phyloP scores from a whole-genome alignment of 2,797 vertebrate species.

The Pteronotus mesoamericanus region DNA sequence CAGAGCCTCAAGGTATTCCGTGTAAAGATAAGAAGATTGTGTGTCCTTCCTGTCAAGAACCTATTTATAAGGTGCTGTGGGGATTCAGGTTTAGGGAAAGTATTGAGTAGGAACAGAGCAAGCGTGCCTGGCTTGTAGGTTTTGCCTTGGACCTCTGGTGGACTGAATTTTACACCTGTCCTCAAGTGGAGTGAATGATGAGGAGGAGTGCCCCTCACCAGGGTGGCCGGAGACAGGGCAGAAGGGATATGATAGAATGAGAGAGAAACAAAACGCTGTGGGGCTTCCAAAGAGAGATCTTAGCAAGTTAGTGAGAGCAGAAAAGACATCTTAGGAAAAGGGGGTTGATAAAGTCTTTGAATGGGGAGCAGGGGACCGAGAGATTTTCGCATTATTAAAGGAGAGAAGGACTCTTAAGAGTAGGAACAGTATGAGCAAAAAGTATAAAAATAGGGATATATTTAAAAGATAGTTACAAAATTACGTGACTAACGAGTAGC shows the following conservation, averaged over 20 bases:
- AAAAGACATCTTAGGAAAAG: not conserved
- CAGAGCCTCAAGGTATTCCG: not conserved
- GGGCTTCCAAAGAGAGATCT: not conserved
- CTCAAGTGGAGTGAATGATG: not conserved
- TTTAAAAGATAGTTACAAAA: slow-evolving; percentile 18
- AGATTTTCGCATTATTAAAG: not conserved
- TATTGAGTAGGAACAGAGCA: not conserved
- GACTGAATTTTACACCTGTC: not conserved
- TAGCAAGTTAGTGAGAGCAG: not conserved
- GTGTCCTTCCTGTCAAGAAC: not conserved
- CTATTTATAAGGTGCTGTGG: not conserved
- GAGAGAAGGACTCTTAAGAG: not conserved
- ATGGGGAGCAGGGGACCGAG: not conserved
- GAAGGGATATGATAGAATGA: slow-evolving; percentile 1
- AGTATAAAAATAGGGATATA: not conserved
- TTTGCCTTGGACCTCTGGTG: not conserved
- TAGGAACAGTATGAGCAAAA: not conserved
- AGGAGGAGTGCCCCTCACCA: not conserved
- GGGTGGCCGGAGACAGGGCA: not conserved
- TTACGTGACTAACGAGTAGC: not conserved
- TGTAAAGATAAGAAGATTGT: not conserved
- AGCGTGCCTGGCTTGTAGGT: not conserved
- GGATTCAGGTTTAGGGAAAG: not conserved
- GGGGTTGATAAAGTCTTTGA: not conserved
- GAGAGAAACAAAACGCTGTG: not conserved